These are phyloP conservation scores for Plectropomus leopardus DNA, from an alignment of 2,113 vertebrate species.

Conservation along the genomic window DNA sequence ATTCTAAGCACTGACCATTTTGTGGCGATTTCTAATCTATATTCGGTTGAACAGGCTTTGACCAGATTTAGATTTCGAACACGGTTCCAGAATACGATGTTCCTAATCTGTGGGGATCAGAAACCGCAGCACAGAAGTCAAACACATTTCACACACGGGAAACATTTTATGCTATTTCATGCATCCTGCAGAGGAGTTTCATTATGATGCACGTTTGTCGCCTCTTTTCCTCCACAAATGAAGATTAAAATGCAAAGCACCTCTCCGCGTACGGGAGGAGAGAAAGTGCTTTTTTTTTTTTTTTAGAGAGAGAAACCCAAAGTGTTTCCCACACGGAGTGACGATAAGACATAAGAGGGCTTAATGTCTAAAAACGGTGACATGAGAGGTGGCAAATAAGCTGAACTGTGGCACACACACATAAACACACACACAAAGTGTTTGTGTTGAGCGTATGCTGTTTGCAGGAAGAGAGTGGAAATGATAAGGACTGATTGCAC, in stretches of 20 bases:
- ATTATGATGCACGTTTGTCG: not conserved
- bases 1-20: not conserved
- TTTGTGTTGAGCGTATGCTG: constrained; percentile 35
- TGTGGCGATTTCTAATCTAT: not conserved
- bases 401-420: not conserved
- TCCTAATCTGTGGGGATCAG: constrained; percentile 47
- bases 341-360: constrained; percentile 70
- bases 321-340: constrained; percentile 15
- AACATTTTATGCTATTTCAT: not conserved
- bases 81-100: constrained; percentile 41
- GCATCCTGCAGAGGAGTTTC: not conserved
- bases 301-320: constrained; percentile 3
- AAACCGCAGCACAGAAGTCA: constrained; percentile 4
- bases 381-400: constrained; percentile 34
- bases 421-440: not conserved
- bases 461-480: constrained; percentile 64
- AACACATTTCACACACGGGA: constrained; percentile 1
- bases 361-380: constrained; percentile 66
- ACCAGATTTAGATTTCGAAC: constrained; percentile 51
- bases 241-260: constrained; percentile 62
- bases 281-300: not conserved
- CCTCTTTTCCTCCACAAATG: constrained; percentile 26
- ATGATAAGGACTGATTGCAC: constrained; percentile 62
- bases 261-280: not conserved
- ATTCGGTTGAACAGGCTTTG: constrained; percentile 16